Percentiles rank a stretch among this genome's conserved stretches.
Evolutionary conservation across 2,888 invertebrate species (phyloP).

Genomic region (Caenorhabditis sp.): DNA sequence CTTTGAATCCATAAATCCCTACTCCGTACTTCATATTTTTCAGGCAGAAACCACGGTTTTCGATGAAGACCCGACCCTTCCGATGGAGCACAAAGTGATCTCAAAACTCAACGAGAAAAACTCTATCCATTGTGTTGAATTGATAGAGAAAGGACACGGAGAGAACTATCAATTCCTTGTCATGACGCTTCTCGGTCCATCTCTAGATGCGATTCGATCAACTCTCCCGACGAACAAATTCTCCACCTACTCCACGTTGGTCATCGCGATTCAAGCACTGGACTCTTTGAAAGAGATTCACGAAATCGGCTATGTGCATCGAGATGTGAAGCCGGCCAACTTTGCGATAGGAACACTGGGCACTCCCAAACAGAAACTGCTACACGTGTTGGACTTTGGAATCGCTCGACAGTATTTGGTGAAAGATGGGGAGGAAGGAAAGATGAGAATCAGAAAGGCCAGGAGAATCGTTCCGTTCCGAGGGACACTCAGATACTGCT

Average conservation of each 20-base stretch:
- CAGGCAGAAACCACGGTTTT: conserved; percentile 65
- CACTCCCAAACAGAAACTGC: conserved; percentile 60
- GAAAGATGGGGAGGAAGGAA: conserved; percentile 44
- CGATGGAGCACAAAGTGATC: conserved; percentile 67
- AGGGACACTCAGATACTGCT: conserved; percentile 74
- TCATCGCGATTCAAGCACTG: conserved; percentile 69
- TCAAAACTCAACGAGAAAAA: conserved; percentile 57
- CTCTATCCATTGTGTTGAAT: conserved; percentile 55
- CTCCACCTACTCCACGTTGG: conserved; percentile 59
- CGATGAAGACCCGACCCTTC: conserved; percentile 67
- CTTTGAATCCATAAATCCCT: too few relatives aligned
- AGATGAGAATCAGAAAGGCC: conserved; percentile 55
- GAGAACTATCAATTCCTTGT: conserved; percentile 68
- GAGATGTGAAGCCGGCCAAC: conserved; percentile 72
- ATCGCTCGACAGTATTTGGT: conserved; percentile 67
- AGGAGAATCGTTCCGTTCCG: conserved; percentile 67
- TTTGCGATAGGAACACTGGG: conserved; percentile 68
- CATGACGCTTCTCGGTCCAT: conserved; percentile 71
- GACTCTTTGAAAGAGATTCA: conserved; percentile 74
- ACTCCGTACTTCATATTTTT: neutral
- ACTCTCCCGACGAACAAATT: conserved; percentile 61
- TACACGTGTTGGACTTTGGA: conserved; percentile 74
- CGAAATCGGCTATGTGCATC: conserved; percentile 71
- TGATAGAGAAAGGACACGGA: conserved; percentile 61
- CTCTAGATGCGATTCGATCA: conserved; percentile 61